Base-by-base conservation (phyloP, 2,797 vertebrate genomes). In the Ficedula albicollis region DNA sequence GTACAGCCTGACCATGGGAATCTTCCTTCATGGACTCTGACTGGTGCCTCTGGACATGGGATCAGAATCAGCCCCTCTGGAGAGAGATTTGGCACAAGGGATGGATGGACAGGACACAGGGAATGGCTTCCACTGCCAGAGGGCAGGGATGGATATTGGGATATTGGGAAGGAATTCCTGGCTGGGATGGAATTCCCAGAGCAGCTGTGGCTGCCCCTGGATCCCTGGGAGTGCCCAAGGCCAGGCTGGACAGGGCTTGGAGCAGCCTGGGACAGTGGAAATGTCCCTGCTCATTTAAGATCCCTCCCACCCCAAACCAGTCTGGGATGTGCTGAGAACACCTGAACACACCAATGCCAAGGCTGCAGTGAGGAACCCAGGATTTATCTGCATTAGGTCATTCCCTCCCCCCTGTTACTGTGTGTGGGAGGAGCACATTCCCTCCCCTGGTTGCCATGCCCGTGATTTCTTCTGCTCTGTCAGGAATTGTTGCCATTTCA, bases 401-500 rank as follows among this genome's bases (percentile, higher is more conserved):
- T 25, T 38, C 84, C 63, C 58, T 95, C 72, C 88, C 76, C 79
- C 79, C 48, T 39, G 75, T 34, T 55, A 51, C 58, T 16, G 69
- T 9, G 41, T 26, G 93, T 89, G 91, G 92, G 92, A 93, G 86
- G 70, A 77, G 84, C 44, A 56, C 73, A 11, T 17, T 79, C 60
- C 10, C 39, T 74, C 63, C 62, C 38, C 10, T 52, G 79, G 49
- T 39, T 95, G 94, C 83, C 87, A 54, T 39, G 76, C 66, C 84
- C 70, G 5, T 70, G 60, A 58, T 77, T 86, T 69, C 91, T 95
- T 34, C 90, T 80, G 88, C 82, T 58, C 29, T 63, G 86, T 83
- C 94, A 95, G 84, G 58, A 90, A 84, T 59, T 82, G 87, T n/a
- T 94, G 92, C 80, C 91, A 83, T 83, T 88, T 72, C 90, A 86